Evolutionary conservation across 1,140 invertebrate species (phyloP).

Genomic region (Lepidurus packardi): DNA sequence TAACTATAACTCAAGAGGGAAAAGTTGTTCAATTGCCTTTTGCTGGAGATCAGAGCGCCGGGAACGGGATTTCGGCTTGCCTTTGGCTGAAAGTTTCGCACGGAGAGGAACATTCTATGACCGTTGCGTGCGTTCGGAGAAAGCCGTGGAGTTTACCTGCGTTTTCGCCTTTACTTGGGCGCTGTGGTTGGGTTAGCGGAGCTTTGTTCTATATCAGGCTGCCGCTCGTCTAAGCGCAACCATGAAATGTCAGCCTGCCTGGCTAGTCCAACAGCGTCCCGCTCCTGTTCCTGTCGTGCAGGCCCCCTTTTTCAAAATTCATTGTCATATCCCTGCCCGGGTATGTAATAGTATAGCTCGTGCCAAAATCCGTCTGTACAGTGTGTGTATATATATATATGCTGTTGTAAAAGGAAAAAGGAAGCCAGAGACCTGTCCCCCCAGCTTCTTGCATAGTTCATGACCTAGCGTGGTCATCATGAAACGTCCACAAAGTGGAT

Average conservation of each 20-base stretch:
- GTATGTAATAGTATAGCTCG: conserved; percentile 1
- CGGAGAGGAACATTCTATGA: background rate
- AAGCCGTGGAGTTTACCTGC: conserved; percentile 12
- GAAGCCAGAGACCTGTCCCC: background rate
- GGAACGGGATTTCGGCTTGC: too few relatives aligned
- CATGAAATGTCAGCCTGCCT: conserved; percentile 8
- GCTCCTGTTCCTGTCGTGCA: conserved; percentile 18
- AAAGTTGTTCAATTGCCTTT: too few relatives aligned
- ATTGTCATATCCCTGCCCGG: background rate
- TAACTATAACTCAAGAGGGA: too few relatives aligned
- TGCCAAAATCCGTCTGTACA: background rate
- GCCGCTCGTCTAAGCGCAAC: background rate
- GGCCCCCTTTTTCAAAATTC: conserved; percentile 18
- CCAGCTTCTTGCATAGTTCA: conserved; percentile 14
- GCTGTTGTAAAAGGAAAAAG: background rate
- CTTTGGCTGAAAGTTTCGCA: background rate
- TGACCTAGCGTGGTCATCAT: conserved; percentile 21
- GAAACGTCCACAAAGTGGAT: conserved; percentile 13
- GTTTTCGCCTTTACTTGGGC: background rate
- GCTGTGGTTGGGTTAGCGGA: background rate
- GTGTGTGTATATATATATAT: background rate
- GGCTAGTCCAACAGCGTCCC: background rate
- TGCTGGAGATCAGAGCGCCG: too few relatives aligned
- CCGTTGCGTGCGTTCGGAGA: background rate
- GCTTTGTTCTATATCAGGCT: background rate